phyloP scores from a whole-genome alignment of 2,888 invertebrate genomes.

The Protonemura montana region DNA sequence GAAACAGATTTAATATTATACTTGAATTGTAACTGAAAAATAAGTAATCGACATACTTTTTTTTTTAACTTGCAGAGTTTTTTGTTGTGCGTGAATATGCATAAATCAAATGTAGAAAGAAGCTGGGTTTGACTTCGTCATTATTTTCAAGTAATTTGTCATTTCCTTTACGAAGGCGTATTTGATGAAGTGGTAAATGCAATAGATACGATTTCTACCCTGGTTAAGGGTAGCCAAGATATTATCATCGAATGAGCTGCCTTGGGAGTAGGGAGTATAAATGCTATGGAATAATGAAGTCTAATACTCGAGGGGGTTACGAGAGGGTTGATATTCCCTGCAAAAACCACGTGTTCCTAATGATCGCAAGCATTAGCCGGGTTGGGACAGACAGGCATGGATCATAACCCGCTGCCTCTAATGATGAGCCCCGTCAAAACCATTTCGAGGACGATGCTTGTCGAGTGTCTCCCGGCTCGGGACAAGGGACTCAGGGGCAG shows the following conservation, averaged over 20 bases:
- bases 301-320: constrained; percentile 13
- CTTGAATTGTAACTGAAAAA: neutral
- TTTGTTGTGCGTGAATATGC: neutral
- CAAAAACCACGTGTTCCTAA: constrained; percentile 30
- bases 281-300: constrained; percentile 31
- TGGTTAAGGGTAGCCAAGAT: neutral
- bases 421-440: constrained; percentile 25
- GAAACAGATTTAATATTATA: neutral
- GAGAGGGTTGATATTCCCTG: constrained; percentile 1
- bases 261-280: constrained; percentile 4
- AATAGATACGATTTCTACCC: neutral
- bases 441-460: neutral
- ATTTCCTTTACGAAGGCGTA: neutral
- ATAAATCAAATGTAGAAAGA: neutral
- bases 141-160: neutral
- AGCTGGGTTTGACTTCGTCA: neutral
- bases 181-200: constrained; percentile 19
- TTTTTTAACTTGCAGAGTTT: neutral
- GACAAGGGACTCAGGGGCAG: neutral
- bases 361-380: constrained; percentile 13
- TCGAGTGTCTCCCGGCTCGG: neutral
- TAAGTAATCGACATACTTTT: neutral
- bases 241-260: neutral
- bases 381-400: neutral
- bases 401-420: constrained; percentile 7